Evolutionary conservation across 1,140 invertebrate genomes (phyloP).

Genomic region (Hyposmocoma kahamanoa): DNA sequence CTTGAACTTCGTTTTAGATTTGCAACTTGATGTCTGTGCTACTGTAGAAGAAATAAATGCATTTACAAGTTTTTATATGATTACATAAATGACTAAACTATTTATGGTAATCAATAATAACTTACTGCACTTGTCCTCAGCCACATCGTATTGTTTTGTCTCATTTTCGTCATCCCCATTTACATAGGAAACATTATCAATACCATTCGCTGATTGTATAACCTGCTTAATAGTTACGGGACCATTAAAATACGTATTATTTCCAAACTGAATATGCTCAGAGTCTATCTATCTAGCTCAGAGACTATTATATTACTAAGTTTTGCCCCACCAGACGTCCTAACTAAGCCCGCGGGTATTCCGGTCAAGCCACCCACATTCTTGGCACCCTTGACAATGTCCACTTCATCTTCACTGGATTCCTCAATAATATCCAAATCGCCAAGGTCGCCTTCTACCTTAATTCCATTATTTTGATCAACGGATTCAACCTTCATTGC

Average conservation of each 20-base stretch:
- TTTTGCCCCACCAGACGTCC: too few species aligned
- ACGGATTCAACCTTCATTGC: conserved; percentile 24
- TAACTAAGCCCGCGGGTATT: too few species aligned
- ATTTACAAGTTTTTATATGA: background rate
- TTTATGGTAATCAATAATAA: background rate
- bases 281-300: too few species aligned
- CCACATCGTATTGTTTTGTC: background rate
- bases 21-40: too few species aligned
- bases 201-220: conserved; percentile 34
- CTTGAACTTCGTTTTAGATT: too few species aligned
- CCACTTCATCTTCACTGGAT: conserved; percentile 29
- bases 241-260: conserved; percentile 59
- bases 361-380: conserved; percentile 18
- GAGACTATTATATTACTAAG: too few species aligned
- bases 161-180: conserved; percentile 33
- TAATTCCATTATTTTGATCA: conserved; percentile 27
- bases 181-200: conserved; percentile 45
- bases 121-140: conserved; percentile 11
- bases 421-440: conserved; percentile 43
- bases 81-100: background rate
- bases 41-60: background rate
- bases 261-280: conserved; percentile 56
- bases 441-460: conserved; percentile 43
- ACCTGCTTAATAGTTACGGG: conserved; percentile 59
- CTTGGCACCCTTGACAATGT: conserved; percentile 17